Conservation (phyloP, 2,888 invertebrate species). For the Caenorhabditis macrosperma region DNA sequence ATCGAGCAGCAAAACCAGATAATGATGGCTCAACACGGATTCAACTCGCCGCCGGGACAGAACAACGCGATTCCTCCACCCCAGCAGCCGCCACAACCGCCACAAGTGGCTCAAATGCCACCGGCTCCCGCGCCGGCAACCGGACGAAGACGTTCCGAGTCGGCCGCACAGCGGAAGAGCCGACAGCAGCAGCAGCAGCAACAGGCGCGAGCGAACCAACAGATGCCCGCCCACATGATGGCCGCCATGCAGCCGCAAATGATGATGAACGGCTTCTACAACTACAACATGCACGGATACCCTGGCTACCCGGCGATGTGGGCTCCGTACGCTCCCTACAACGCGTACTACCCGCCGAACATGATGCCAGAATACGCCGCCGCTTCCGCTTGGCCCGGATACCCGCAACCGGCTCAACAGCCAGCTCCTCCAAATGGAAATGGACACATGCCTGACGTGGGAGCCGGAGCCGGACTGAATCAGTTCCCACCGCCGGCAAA, state of each 20-base stretch:
- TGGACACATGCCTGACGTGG: conserved; percentile 9
- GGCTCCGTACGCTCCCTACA: not conserved
- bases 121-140: conserved; percentile 12
- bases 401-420: not conserved
- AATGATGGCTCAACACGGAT: conserved; percentile 38
- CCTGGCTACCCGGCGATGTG: not conserved
- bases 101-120: not conserved
- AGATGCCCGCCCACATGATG: conserved; percentile 1
- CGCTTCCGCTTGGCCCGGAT: no score
- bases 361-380: no score
- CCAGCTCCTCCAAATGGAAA: conserved; percentile 4
- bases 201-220: not conserved
- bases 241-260: not conserved
- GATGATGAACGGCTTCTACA: not conserved
- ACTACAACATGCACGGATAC: not conserved
- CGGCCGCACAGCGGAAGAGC: not conserved
- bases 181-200: not conserved
- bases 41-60: conserved; percentile 16
- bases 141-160: conserved; percentile 23
- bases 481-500: conserved; percentile 11
- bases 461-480: not conserved
- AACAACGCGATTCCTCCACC: not conserved
- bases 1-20: conserved; percentile 37
- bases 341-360: not conserved
- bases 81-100: conserved; percentile 10